Evolutionary conservation across 2,113 vertebrate genomes (phyloP), one percentile per base, ranked within the genome.

Genomic region (Coracopsis vasa): DNA sequence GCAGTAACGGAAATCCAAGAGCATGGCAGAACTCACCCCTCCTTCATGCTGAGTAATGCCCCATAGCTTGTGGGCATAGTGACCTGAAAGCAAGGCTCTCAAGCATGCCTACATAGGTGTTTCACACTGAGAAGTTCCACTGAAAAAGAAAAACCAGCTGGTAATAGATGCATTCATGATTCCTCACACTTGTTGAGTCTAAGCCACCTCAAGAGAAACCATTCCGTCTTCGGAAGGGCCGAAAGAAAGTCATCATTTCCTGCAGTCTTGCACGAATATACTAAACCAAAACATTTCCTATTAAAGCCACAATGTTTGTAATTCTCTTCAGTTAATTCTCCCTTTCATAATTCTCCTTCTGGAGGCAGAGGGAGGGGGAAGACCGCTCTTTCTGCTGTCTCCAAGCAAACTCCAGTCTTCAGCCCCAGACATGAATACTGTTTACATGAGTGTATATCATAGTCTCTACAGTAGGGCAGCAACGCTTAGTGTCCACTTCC

Each of bases 371-470:
- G 17, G 75, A 78, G 35, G 13, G 37, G 24, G 25, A 42, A 65
- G 70, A 64, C 6, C 37, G 45, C 35, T 61, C 56, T 9, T 88
- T n/a, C 31, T 77, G 62, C 14, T 50, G 31, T 50, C 37, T 78
- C 60, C 48, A 86, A 53, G 62, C n/a, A 90, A 92, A 64, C 28
- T 77, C 33, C 58, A 66, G 35, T 33, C 44, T 51, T 77, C 58
- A 69, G 35, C 21, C 23, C n/a, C 33, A 80, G 47, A 27, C 29
- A 37, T 0, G 1, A 25, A 48, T 62, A 42, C 2, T 9, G n/a
- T 47, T 64, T 58, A 54, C 47, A 12, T 10, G 62, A 65, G 31
- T 10, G 25, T 0, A 0, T 13, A 65, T 6, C 14, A 15, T 27
- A n/a, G 37, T 27, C 45, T 54, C 44, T 72, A 50, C 70, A 62